Evolutionary conservation across 53 echinoderm and acorn worm genomes (phyloP), one percentile per base, ranked within the genome.

Genomic region (Echinometra lucunter): DNA sequence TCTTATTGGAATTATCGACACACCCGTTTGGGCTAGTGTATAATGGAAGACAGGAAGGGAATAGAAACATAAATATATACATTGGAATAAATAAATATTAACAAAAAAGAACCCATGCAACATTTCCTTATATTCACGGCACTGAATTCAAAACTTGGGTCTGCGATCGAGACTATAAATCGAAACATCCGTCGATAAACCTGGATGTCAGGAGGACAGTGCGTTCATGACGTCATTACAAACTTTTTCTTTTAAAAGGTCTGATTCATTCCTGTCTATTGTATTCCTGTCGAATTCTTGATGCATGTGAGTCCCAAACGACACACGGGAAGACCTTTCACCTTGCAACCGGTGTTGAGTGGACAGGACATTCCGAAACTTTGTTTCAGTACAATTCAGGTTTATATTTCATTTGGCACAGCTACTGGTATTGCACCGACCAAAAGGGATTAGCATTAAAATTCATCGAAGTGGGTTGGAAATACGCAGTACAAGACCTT

Each of bases 181-280:
- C 42, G 21, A 78, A 78, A 78, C 78, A 40, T 78, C 78, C 78
- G 38, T 38, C 4, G 78, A 78, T 78, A 78, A 78, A 78, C 78
- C 78, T 42, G 72, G 28, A 72, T 72, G 72, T 72, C 72, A 72
- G 72, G 32, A 13, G 35, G 15, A 72, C 35, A 12, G 42, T 21
- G 11, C 0, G 6, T 42, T 42, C 38, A 78, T 42, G 78, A 78
- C 78, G 78, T 78, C 78, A 42, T 40, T 18, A 40, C 78, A 78
- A 78, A 78, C 78, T 78, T 78, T 42, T 75, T 38, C 18, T 78
- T 78, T 38, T 78, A 27, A 74, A 38, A 38, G 42, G 78, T 78
- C 38, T 78, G 78, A 78, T 21, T 78, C 78, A 78, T 78, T 38
- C 18, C 42, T 78, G 21, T 78, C 78, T 40, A 42, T 78, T 78